Conservation (phyloP, 2,797 vertebrate species). For the Mormyrops boulengeri region DNA sequence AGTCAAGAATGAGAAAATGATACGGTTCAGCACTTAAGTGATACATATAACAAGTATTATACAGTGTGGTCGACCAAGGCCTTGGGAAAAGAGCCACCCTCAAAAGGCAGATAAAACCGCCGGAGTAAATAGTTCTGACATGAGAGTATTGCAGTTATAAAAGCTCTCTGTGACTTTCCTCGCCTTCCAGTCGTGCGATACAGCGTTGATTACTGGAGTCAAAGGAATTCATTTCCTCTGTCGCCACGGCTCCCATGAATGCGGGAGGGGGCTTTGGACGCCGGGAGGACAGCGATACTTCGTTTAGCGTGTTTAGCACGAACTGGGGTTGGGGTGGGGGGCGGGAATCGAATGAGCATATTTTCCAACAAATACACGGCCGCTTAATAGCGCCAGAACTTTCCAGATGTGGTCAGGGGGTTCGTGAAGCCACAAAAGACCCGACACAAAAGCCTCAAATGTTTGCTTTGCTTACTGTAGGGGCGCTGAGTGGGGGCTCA, state of each 20-base stretch:
- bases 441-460: not conserved
- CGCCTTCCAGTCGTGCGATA: not conserved
- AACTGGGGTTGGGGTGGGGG: not conserved
- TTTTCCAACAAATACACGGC: not conserved
- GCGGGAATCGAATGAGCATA: not conserved
- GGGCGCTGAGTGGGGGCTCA: not conserved
- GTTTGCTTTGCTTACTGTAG: not conserved
- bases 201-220: not conserved
- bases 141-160: not conserved
- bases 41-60: not conserved
- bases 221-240: not conserved
- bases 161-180: not conserved
- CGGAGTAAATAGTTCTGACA: not conserved
- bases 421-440: not conserved
- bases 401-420: not conserved
- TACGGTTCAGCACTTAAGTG: not conserved
- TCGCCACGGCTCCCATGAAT: not conserved
- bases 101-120: not conserved
- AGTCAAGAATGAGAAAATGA: slow-evolving; percentile 5
- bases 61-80: not conserved
- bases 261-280: not conserved
- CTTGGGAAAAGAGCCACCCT: not conserved
- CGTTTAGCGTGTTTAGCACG: not conserved
- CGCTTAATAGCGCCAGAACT: not conserved
- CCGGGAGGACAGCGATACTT: not conserved